A percentile compares a stretch with the other conserved stretches of the same genome.
Evolutionary conservation across 2,888 invertebrate species (phyloP).

Genomic region (Melanchra persicariae): DNA sequence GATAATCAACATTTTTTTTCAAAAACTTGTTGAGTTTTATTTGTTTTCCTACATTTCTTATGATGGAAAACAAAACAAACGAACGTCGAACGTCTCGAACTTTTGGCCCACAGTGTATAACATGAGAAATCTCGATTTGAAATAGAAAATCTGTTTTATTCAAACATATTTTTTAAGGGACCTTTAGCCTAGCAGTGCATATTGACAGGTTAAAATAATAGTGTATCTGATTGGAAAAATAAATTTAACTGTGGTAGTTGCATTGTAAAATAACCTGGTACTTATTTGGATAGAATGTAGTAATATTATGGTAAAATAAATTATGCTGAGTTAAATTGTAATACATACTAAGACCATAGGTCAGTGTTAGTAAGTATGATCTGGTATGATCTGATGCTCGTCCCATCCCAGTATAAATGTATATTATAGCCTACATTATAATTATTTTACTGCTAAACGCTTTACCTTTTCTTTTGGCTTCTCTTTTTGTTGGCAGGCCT

Average conservation of each 20-base stretch:
- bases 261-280: constrained; percentile 14
- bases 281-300: constrained; percentile 5
- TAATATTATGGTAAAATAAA: constrained; percentile 34
- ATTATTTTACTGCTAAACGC: constrained; percentile 35
- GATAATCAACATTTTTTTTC: too few species aligned
- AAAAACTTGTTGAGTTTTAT: too few species aligned
- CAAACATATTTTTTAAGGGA: background rate
- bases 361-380: constrained; percentile 11
- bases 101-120: too few species aligned
- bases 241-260: background rate
- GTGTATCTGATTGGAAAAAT: constrained; percentile 7
- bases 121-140: background rate
- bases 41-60: too few species aligned
- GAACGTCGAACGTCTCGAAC: too few species aligned
- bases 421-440: constrained; percentile 2
- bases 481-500: constrained; percentile 41
- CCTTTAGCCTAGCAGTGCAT: background rate
- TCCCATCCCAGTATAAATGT: constrained; percentile 6
- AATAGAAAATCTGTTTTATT: background rate
- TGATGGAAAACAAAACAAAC: too few species aligned
- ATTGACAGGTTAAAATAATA: background rate
- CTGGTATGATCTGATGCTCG: constrained; percentile 40
- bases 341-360: constrained; percentile 24
- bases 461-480: constrained; percentile 64
- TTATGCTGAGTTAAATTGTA: constrained; percentile 29